Evolutionary conservation across 2,888 invertebrate species (phyloP).

Genomic region (Periphyllus acericola): DNA sequence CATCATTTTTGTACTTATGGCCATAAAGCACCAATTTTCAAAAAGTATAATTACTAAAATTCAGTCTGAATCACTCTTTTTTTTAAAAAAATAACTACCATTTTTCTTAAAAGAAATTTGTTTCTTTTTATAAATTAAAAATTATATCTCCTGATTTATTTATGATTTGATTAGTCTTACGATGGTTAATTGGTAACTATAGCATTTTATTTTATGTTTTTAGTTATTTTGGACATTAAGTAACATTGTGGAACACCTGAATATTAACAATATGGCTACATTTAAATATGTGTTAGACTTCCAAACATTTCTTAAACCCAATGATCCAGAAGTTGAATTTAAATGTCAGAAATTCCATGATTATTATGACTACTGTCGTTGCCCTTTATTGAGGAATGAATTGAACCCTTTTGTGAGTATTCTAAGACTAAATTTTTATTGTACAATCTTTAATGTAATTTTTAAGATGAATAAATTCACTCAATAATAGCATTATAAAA

Average conservation of each 20-base stretch:
- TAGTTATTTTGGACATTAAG: conserved; percentile 47
- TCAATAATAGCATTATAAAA: not conserved
- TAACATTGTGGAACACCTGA: conserved; percentile 38
- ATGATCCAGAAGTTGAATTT: conserved; percentile 22
- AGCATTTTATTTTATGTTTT: not conserved
- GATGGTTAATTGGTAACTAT: too few relatives aligned
- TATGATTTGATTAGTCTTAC: too few relatives aligned
- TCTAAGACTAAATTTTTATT: not conserved
- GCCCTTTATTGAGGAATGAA: conserved; percentile 31
- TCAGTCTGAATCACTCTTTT: too few relatives aligned
- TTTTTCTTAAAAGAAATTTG: too few relatives aligned
- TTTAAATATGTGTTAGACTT: conserved; percentile 47
- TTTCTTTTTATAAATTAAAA: too few relatives aligned
- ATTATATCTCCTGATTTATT: too few relatives aligned
- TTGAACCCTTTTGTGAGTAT: conserved; percentile 23
- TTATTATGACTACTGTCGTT: conserved; percentile 23
- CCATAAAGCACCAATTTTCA: too few relatives aligned
- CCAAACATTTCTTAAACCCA: conserved; percentile 39
- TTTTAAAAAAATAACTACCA: too few relatives aligned
- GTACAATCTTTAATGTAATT: not conserved
- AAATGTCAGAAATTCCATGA: conserved; percentile 38
- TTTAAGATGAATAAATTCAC: not conserved
- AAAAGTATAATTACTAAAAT: too few relatives aligned
- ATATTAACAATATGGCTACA: not conserved
- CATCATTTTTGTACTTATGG: too few relatives aligned